Percentiles rank a stretch among this genome's conserved stretches.
These are phyloP conservation scores for Nyctereutes procyonoides DNA, from an alignment of 2,113 vertebrate genomes.

Conservation along the genomic window DNA sequence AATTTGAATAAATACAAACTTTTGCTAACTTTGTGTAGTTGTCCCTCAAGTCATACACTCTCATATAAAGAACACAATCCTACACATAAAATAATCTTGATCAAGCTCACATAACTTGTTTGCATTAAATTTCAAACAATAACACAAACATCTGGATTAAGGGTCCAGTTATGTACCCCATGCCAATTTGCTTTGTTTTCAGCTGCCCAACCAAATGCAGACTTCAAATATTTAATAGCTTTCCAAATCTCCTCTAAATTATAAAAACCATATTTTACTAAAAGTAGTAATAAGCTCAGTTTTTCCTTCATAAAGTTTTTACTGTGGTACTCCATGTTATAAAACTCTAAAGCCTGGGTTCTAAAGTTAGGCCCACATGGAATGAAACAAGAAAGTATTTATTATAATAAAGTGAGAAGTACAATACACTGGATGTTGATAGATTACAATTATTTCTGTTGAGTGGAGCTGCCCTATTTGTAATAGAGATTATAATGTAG, in stretches of 20 bases:
- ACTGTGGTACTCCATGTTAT: neutral
- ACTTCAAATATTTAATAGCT: neutral
- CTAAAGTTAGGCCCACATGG: neutral
- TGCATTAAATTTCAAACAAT: neutral
- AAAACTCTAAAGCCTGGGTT: neutral
- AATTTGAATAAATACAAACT: conserved; percentile 51
- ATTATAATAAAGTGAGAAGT: neutral
- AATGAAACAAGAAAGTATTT: neutral
- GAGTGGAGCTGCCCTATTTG: neutral
- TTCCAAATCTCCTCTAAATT: neutral
- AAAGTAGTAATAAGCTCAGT: neutral
- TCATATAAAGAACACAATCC: neutral
- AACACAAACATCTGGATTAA: neutral
- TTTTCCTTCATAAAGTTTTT: neutral
- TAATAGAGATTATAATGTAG: neutral
- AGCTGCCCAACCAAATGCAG: neutral
- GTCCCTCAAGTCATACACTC: neutral
- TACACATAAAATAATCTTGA: neutral
- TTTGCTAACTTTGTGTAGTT: conserved; percentile 34
- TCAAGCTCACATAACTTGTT: neutral
- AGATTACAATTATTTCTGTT: neutral
- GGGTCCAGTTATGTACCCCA: neutral
- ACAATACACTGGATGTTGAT: neutral
- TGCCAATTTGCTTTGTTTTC: neutral
- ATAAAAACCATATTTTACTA: neutral